Percentiles rank a stretch among this genome's conserved stretches.
Conservation (phyloP, 1,140 invertebrate species). For the Anastrepha ludens region DNA sequence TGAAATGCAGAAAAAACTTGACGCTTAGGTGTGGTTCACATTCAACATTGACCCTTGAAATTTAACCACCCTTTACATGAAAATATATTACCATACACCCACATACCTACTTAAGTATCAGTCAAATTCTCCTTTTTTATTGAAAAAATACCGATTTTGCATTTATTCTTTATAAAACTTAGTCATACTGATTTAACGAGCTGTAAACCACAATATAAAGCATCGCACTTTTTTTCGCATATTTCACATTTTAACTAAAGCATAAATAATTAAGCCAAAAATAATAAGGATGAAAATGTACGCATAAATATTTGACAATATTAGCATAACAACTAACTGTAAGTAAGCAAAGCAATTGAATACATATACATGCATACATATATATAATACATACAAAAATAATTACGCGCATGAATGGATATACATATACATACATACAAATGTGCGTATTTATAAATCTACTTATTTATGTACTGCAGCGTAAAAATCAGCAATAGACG, state of each 20-base stretch:
- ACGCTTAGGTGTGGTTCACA: too few species aligned
- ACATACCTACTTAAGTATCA: too few species aligned
- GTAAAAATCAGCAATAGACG: neutral
- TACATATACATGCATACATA: slow-evolving; percentile 22
- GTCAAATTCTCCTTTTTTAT: slow-evolving; percentile 55
- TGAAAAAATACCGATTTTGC: neutral
- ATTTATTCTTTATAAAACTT: slow-evolving; percentile 1
- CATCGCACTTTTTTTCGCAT: neutral
- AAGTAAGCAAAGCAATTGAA: slow-evolving; percentile 22
- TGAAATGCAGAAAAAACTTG: too few species aligned
- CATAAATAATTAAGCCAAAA: slow-evolving; percentile 28
- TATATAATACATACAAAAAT: neutral
- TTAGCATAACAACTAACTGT: slow-evolving; percentile 52
- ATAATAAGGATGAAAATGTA: slow-evolving; percentile 26
- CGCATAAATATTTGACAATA: slow-evolving; percentile 49
- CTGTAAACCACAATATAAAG: slow-evolving; percentile 44
- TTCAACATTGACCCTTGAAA: too few species aligned
- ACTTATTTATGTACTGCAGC: neutral
- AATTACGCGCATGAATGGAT: neutral
- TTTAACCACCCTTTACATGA: neutral
- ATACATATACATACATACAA: neutral
- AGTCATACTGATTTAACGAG: slow-evolving; percentile 34
- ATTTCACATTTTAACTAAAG: neutral
- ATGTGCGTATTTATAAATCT: neutral
- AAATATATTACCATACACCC: neutral